Conservation (phyloP, 2,797 vertebrate genomes). For the Streptopelia turtur region DNA sequence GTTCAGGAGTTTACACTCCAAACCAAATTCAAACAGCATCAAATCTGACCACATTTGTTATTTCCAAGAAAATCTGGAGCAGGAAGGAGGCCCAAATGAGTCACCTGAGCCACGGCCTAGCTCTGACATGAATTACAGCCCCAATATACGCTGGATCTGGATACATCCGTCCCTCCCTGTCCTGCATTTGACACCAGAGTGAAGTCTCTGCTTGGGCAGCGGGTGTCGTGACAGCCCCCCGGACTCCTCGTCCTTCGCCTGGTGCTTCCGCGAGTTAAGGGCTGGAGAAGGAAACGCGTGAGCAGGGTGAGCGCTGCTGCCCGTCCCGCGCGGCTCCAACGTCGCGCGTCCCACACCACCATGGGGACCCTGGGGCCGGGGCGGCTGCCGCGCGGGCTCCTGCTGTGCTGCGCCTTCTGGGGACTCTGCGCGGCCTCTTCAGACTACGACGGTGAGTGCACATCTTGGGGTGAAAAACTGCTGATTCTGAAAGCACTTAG, state of each 20-base stretch:
- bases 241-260: not conserved
- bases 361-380: not conserved
- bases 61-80: not conserved
- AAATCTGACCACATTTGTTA: not conserved
- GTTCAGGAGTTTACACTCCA: not conserved
- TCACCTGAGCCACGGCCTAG: not conserved
- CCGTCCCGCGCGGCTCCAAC: not conserved
- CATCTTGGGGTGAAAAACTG: not conserved
- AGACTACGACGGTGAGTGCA: conserved; percentile 70
- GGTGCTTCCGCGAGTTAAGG: conserved; percentile 49
- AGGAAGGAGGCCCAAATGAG: conserved; percentile 33
- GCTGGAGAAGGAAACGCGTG: conserved; percentile 2
- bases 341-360: not conserved
- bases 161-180: not conserved
- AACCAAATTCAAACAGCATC: not conserved
- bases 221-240: not conserved
- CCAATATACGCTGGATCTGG: not conserved
- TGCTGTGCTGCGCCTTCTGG: conserved; percentile 21
- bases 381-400: rapidly evolving
- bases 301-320: not conserved
- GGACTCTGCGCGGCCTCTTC: conserved; percentile 11
- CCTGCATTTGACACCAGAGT: rapidly evolving
- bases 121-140: not conserved
- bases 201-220: not conserved
- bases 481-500: not conserved